Evolutionary conservation across 2,797 vertebrate species (phyloP).

Genomic region (Parauchenoglanis punctatus): DNA sequence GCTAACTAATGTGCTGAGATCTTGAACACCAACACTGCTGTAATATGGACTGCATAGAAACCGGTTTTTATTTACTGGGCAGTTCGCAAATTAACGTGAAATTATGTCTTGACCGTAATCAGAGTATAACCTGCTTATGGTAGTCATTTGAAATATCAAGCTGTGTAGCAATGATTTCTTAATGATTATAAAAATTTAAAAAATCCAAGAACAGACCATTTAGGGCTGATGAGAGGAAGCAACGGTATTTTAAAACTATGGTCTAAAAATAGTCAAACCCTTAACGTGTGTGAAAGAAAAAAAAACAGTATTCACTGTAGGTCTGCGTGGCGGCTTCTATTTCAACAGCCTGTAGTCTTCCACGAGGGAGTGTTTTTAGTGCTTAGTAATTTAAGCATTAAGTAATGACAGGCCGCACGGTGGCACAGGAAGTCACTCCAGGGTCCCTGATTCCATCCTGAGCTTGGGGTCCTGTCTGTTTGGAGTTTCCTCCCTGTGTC

Average conservation of each 20-base stretch:
- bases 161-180: background rate
- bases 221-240: background rate
- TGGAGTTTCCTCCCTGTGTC: constrained; percentile 4
- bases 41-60: background rate
- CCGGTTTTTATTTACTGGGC: background rate
- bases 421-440: background rate
- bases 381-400: constrained; percentile 9
- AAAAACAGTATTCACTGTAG: background rate
- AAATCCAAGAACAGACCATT: background rate
- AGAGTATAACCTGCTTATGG: background rate
- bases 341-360: background rate
- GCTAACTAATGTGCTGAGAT: background rate
- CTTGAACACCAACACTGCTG: background rate
- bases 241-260: background rate
- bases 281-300: background rate
- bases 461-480: background rate
- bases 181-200: too few species aligned
- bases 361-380: background rate
- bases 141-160: background rate
- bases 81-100: background rate
- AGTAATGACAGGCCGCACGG: background rate
- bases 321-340: background rate
- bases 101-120: background rate
- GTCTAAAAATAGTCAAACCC: background rate
- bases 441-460: background rate